These are phyloP conservation scores for Hemibagrus guttatus DNA, from an alignment of 2,797 vertebrate species.

Conservation along the genomic window DNA sequence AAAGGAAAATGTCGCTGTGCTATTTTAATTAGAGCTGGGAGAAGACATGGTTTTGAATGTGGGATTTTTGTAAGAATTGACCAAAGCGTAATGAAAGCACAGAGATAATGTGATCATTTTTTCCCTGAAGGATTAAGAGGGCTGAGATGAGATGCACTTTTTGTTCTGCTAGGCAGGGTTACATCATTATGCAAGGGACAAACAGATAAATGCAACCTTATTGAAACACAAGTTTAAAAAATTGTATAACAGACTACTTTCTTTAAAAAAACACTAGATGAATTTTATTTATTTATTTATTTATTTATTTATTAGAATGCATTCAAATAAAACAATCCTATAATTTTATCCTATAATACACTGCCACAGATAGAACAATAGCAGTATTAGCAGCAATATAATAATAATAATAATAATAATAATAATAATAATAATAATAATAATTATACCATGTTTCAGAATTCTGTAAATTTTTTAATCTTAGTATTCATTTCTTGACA, in stretches of 20 bases:
- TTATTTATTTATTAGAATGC: background rate
- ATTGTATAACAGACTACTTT: background rate
- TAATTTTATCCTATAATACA: background rate
- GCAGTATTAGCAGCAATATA: background rate
- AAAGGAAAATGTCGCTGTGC: conserved; percentile 47
- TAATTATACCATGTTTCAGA: background rate
- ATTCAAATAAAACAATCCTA: background rate
- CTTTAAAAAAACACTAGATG: background rate
- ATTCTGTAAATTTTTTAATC: too few species aligned
- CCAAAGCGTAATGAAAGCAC: background rate
- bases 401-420: background rate
- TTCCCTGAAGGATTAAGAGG: background rate
- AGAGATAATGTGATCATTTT: background rate
- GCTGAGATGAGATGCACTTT: conserved; percentile 5
- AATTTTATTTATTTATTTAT: background rate
- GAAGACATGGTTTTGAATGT: conserved; percentile 16
- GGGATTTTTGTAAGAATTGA: background rate
- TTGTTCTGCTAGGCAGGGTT: background rate
- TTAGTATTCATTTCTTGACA: background rate
- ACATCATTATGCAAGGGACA: background rate
- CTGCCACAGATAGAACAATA: background rate
- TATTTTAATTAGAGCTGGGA: conserved; percentile 43
- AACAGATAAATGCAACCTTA: background rate
- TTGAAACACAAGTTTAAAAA: background rate
- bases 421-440: background rate